phyloP scores from a whole-genome alignment of 2,888 invertebrate genomes.

The Desoria tigrina region DNA sequence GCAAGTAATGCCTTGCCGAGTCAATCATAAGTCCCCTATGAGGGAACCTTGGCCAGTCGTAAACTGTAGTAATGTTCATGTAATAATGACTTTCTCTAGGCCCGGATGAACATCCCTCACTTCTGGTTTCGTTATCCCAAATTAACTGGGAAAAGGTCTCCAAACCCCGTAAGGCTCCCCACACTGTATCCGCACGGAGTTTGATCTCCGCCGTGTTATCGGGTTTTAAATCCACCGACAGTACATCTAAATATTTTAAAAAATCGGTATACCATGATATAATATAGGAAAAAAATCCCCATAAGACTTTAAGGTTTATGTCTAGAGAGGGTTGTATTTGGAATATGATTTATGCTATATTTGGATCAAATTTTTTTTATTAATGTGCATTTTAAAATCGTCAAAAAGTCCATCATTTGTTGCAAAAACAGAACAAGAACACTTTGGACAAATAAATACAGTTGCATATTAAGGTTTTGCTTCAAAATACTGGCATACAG shows the following conservation, averaged over 20 bases:
- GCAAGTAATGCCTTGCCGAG: conserved; percentile 81
- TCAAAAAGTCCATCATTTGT: no score
- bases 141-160: conserved; percentile 83
- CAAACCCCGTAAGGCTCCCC: conserved; percentile 82
- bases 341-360: no score
- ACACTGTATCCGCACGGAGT: conserved; percentile 59
- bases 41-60: conserved; percentile 35
- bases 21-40: conserved; percentile 68
- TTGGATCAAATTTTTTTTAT: no score
- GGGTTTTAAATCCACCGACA: conserved; percentile 13
- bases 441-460: no score
- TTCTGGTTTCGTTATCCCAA: conserved; percentile 53
- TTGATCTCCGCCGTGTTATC: conserved; percentile 25
- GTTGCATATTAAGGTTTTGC: no score
- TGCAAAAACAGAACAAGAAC: no score
- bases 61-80: conserved; percentile 24
- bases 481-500: no score
- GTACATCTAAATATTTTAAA: conserved; percentile 5
- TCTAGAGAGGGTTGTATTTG: no score
- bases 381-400: no score
- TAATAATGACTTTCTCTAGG: conserved; percentile 20
- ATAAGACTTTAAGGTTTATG: background rate
- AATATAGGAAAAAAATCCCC: no score
- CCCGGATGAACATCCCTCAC: background rate
- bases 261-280: no score